Evolutionary conservation across 2,797 vertebrate species (phyloP), one percentile per base, ranked within the genome.

Genomic region (Sorex maritimensis): DNA sequence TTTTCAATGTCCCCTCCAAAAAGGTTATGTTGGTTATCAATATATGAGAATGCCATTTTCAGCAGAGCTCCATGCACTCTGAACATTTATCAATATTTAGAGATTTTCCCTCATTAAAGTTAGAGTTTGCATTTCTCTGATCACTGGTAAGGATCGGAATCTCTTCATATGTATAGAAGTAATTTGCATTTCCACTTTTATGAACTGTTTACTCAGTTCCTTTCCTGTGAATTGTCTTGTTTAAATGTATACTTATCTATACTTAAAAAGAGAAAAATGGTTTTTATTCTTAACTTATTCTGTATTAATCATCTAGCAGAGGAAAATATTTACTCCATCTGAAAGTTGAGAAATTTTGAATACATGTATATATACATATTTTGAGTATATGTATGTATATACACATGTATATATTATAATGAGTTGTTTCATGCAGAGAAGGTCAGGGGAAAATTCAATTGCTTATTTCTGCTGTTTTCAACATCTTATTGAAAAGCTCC

Each of bases 161-260:
- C 74, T 90, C 93, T 90, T 93, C 63, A 72, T 82, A 63, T 88
- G 63, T 86, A 68, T 95, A 80, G 75, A 21, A 2, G 49, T 90
- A 46, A 92, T 92, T 86, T 89, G 73, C 83, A 91, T 91, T 81
- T 95, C 72, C 77, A 88, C 68, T 84, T 86, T 63, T 86, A 73
- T 89, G 88, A 91, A 69, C 78, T 84, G 52, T 44, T 89, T 86
- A n/a, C 46, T 89, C 65, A 30, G 21, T 28, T 78, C 34, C 41
- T 84, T 92, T 85, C 74, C 41, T 49, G 52, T 86, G 65, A 87
- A 12, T 79, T 46, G 28, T 78, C 78, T 72, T 80, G 68, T 79
- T 67, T 81, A 23, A 65, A 85, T 93, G 73, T 81, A 77, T 84
- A 81, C 5, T 78, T 67, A 7, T 78, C 44, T 88, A 26, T 81